Evolutionary conservation across 2,797 vertebrate genomes (phyloP).

Genomic region (Cyprinella venusta): DNA sequence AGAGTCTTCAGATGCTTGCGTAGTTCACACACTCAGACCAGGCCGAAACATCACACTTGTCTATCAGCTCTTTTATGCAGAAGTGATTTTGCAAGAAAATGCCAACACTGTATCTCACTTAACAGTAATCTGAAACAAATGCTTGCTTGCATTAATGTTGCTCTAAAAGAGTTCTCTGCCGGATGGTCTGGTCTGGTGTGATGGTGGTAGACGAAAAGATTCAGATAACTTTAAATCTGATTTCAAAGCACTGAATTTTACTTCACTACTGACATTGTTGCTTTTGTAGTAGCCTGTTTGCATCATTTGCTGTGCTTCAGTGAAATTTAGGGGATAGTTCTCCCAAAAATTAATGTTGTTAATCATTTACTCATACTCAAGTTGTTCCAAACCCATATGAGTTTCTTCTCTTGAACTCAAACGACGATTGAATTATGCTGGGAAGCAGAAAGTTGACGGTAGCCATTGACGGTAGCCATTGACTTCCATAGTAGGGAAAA

Average conservation of each 20-base stretch:
- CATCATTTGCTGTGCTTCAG: not conserved
- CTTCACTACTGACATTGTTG: not conserved
- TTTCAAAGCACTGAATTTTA: conserved; percentile 2
- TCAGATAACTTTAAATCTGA: not conserved
- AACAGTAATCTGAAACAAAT: conserved; percentile 19
- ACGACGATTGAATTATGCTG: too few relatives aligned
- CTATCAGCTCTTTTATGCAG: conserved; percentile 62
- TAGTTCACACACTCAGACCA: conserved; percentile 66
- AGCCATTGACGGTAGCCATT: too few relatives aligned
- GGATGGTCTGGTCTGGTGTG: not conserved
- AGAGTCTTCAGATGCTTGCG: conserved; percentile 61
- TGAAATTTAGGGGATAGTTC: not conserved
- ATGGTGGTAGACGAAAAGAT: not conserved
- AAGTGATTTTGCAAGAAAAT: conserved; percentile 58
- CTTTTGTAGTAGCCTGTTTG: not conserved
- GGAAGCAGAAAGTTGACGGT: too few relatives aligned
- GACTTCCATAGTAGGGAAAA: too few relatives aligned
- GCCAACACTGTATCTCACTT: conserved; percentile 29
- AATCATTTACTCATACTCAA: too few relatives aligned
- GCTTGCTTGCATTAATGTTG: conserved; percentile 7
- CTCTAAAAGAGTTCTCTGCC: not conserved
- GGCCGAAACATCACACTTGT: not conserved
- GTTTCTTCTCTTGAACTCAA: too few relatives aligned
- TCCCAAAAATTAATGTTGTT: too few relatives aligned
- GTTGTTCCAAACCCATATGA: too few relatives aligned